Evolutionary conservation across 2,113 vertebrate genomes (phyloP), one percentile per base, ranked within the genome.

Genomic region (Struthio camelus): DNA sequence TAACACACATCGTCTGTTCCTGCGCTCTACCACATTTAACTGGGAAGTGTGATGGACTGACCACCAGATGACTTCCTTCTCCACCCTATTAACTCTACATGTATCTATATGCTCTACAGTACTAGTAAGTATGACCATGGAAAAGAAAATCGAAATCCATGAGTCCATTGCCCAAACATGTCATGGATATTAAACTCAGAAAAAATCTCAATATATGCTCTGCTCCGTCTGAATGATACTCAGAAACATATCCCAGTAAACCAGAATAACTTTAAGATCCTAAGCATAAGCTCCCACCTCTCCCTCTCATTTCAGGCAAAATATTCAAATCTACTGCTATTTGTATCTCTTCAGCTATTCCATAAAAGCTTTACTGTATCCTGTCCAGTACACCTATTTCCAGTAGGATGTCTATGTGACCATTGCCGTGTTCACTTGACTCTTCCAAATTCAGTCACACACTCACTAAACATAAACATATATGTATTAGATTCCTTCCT

Each of bases 401-500:
- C 10, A 16, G 25, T 17, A 61, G 23, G 38, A 28, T 53, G 51
- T 5, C 15, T 36, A 5, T 11, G 1, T 80, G 14, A 67, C 9
- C 10, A 3, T 62, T 34, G 6, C 8, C 50, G 20, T 30, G 18
- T 23, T 48, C 3, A 44, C 44, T 82, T 70, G 17, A 1, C 25
- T 66, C 64, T 59, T 9, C 11, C 38, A 70, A 3, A 36, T 23
- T 5, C 9, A 30, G 11, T 36, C 71, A 38, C 54, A 30, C 3
- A 1, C 27, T 69, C 3, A 7, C 30, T 64, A 10, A 34, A 42
- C 20, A 34, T 53, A 7, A 79, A 9, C 4, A 38, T 0, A 38
- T 0, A n/a, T 22, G 0, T 28, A 4, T 40, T 70, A 9, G 12
- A 59, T 23, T 15, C 8, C 8, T 50, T 85, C 54, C 27, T 78